Base-by-base conservation (phyloP, 2,113 vertebrate species). In the Neotoma lepida region DNA sequence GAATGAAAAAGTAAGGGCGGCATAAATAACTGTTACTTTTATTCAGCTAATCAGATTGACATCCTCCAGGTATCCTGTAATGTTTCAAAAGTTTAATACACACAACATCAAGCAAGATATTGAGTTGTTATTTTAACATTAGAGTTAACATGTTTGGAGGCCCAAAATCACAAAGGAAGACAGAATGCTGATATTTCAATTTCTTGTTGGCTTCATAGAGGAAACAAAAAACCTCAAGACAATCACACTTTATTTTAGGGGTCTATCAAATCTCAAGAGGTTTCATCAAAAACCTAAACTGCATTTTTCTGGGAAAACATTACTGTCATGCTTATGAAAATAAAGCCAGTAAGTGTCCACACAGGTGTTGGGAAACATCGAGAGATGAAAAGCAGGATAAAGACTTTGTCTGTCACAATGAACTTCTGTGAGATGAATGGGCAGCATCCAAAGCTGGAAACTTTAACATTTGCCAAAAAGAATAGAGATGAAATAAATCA, bases 321-420 rank as follows among this genome's bases (percentile, higher is more conserved):
- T 70, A 35, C 82, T 56, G 39, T 80, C 94, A 91, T 85, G 90
- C 82, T 95, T 96, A 95, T 94, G 81, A 93, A 94, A 96, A 97
- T 84, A 92, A 80, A 96, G 96, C 6, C 82, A 96, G 88, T 77
- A 93, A 96, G 90, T 0, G 0, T 93, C 74, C 92, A 78, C 94
- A 81, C 95, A 96, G 95, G 95, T 96, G 92, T n/a, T 94, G 41
- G 49, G 20, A 94, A 89, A 58, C 49, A 76, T 2, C 56, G 54
- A 41, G 73, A 97, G 64, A 90, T 93, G 74, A 92, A 94, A 92
- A 73, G 71, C 74, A 51, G 13, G 54, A 66, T 78, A 33, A 94
- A 96, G 93, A 74, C 64, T 74, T 56, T 85, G 54, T 77, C 82
- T 93, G 82, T 24, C 66, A 24, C n/a, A 22, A 82, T 76, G 64